Evolutionary conservation across 2,888 invertebrate species (phyloP).

Genomic region (Cataglyphis altisquamis): DNA sequence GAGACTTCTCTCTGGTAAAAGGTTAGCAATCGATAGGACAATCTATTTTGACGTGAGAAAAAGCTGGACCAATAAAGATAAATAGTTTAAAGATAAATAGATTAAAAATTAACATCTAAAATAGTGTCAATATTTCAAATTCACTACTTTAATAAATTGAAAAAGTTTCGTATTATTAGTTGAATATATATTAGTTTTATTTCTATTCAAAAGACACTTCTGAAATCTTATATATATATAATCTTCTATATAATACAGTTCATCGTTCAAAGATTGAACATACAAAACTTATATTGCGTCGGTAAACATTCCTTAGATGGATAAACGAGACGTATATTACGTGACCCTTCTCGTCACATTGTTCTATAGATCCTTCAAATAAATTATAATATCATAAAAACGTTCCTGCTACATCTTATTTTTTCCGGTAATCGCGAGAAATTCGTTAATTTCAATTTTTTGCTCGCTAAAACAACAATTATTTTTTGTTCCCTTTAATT

Average conservation of each 20-base stretch:
- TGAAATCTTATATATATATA: background rate
- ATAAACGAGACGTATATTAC: background rate
- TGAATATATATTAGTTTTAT: background rate
- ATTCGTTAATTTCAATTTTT: background rate
- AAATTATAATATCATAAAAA: constrained; percentile 11
- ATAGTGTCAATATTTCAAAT: constrained; percentile 16
- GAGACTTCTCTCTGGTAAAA: background rate
- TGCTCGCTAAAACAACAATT: background rate
- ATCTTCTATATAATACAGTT: background rate
- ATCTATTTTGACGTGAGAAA: constrained; percentile 1
- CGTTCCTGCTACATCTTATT: background rate
- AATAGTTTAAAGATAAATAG: background rate
- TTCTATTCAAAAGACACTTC: background rate
- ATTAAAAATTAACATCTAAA: background rate
- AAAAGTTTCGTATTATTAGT: background rate
- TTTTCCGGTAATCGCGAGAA: background rate
- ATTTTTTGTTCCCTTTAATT: background rate
- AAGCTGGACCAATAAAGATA: background rate
- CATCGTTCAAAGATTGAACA: background rate
- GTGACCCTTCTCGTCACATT: background rate
- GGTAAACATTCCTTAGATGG: background rate
- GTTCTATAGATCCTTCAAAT: background rate
- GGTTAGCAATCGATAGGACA: background rate
- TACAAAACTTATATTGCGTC: background rate
- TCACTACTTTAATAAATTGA: constrained; percentile 11